A percentile compares a stretch with the other conserved stretches of the same genome.
phyloP scores from a whole-genome alignment of 2,797 vertebrate species.

The Phrynocephalus vlangalii region DNA sequence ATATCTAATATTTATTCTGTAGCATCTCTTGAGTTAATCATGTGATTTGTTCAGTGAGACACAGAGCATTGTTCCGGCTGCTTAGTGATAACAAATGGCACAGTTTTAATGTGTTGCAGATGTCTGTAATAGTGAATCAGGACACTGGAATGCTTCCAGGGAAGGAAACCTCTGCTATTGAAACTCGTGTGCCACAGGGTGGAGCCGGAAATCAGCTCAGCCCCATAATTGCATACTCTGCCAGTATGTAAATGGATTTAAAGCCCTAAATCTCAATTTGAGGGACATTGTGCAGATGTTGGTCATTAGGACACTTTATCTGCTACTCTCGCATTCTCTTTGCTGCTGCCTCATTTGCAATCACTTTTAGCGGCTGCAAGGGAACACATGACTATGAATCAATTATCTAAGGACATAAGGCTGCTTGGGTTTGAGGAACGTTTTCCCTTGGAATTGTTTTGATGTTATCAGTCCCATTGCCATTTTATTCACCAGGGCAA shows the following conservation, averaged over 20 bases:
- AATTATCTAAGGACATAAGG: conserved; percentile 39
- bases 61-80: conserved; percentile 45
- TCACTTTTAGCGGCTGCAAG: conserved; percentile 54
- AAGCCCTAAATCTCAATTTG: conserved; percentile 34
- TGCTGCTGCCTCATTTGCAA: conserved; percentile 57
- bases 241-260: conserved; percentile 53
- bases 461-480: conserved; percentile 58
- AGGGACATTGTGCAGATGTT: conserved; percentile 58
- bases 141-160: conserved; percentile 62
- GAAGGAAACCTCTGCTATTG: conserved; percentile 60
- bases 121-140: conserved; percentile 67
- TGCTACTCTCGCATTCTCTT: conserved; percentile 29
- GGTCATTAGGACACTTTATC: conserved; percentile 38
- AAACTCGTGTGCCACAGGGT: neutral
- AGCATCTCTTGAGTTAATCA: conserved; percentile 45
- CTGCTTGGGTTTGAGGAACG: conserved; percentile 48
- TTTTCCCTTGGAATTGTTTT: conserved; percentile 53
- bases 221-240: conserved; percentile 51
- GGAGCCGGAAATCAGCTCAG: conserved; percentile 41
- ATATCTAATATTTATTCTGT: neutral
- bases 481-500: conserved; percentile 46
- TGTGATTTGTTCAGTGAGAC: conserved; percentile 62
- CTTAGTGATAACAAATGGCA: conserved; percentile 59
- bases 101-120: conserved; percentile 64
- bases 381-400: conserved; percentile 46